Conservation (phyloP, 2,888 invertebrate species). For the Tachina fera region DNA sequence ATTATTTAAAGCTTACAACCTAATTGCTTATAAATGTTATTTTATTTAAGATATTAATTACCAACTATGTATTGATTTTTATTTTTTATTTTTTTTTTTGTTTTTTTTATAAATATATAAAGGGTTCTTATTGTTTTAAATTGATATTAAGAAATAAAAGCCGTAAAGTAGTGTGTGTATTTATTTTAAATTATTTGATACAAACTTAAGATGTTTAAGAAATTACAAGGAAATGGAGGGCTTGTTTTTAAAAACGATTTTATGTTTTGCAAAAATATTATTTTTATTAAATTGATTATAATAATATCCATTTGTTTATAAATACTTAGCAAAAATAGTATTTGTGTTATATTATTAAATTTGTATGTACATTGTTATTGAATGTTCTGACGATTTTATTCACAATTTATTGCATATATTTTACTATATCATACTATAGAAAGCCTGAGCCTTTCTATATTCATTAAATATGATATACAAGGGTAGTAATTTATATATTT, state of each 20-base stretch:
- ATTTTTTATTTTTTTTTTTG: conserved; percentile 33
- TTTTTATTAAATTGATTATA: conserved; percentile 33
- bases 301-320: conserved; percentile 54
- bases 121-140: conserved; percentile 46
- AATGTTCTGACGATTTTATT: conserved; percentile 62
- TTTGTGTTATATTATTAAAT: conserved; percentile 44
- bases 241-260: conserved; percentile 56
- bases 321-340: conserved; percentile 72
- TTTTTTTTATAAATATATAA: conserved; percentile 58
- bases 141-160: conserved; percentile 64
- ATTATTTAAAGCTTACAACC: conserved; percentile 67
- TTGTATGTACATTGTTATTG: conserved; percentile 28
- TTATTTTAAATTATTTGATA: conserved; percentile 64
- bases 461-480: conserved; percentile 36
- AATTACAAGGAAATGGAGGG: conserved; percentile 71
- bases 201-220: conserved; percentile 49
- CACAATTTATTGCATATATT: conserved; percentile 69
- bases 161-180: conserved; percentile 60
- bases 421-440: conserved; percentile 61
- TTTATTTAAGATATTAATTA: conserved; percentile 40
- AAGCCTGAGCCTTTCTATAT: conserved; percentile 51
- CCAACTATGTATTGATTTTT: conserved; percentile 24
- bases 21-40: conserved; percentile 68
- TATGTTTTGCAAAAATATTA: conserved; percentile 66
- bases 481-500: conserved; percentile 50